These are phyloP conservation scores for Pantherophis alleghaniensis DNA, from an alignment of 2,797 vertebrate genomes.

Conservation along the genomic window DNA sequence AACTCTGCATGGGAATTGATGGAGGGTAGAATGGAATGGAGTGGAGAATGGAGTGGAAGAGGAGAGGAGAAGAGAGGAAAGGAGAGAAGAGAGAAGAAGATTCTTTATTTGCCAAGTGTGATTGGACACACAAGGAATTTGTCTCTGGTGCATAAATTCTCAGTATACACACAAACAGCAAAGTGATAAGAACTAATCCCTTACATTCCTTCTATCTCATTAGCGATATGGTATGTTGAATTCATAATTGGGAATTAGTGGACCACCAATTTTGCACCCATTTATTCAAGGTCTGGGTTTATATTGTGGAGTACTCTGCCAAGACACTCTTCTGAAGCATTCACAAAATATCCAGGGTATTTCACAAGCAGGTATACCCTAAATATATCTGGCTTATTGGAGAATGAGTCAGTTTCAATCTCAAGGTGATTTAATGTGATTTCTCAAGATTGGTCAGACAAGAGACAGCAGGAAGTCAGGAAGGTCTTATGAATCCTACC, in stretches of 20 bases:
- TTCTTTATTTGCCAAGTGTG: background rate
- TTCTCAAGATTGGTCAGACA: background rate
- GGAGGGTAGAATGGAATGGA: background rate
- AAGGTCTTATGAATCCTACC: background rate
- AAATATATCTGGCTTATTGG: background rate
- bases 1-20: background rate
- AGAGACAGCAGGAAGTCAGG: background rate
- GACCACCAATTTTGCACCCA: background rate
- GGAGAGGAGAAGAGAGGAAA: rapidly evolving
- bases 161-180: background rate
- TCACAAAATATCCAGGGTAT: background rate
- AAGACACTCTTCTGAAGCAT: background rate
- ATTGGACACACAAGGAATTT: background rate
- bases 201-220: background rate
- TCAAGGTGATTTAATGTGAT: background rate
- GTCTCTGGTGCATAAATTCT: background rate
- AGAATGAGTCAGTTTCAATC: background rate
- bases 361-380: background rate
- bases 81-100: background rate
- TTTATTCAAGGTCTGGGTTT: background rate
- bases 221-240: background rate
- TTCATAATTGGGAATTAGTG: background rate
- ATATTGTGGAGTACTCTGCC: background rate
- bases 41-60: background rate
- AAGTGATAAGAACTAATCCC: background rate